Conservation (phyloP, 1,140 invertebrate genomes). For the Dufourea novaeangliae region DNA sequence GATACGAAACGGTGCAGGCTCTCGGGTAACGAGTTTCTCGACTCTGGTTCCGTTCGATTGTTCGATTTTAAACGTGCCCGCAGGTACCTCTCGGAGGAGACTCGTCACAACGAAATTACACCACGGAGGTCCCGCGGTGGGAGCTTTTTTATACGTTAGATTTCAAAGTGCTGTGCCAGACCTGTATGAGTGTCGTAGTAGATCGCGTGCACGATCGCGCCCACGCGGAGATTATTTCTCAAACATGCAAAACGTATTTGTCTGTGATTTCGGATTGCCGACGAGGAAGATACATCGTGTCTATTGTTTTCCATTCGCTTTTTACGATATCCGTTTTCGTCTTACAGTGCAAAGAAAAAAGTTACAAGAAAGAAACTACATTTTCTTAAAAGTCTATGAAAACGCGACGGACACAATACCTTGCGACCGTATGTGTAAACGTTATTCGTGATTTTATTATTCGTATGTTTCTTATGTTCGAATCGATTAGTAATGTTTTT, state of each 20-base stretch:
- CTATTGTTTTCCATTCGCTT: slow-evolving; percentile 52
- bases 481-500: neutral
- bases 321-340: slow-evolving; percentile 34
- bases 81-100: slow-evolving; percentile 12
- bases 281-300: slow-evolving; percentile 52
- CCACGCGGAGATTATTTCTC: slow-evolving; percentile 31
- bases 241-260: slow-evolving; percentile 67
- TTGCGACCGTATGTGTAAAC: slow-evolving; percentile 6
- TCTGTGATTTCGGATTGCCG: slow-evolving; percentile 75
- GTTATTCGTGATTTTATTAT: slow-evolving; percentile 35
- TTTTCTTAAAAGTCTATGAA: slow-evolving; percentile 18
- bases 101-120: slow-evolving; percentile 54
- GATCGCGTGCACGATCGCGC: neutral
- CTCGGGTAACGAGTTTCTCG: too few relatives aligned
- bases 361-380: neutral
- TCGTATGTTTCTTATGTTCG: slow-evolving; percentile 13
- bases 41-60: neutral
- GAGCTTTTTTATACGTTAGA: slow-evolving; percentile 75
- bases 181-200: slow-evolving; percentile 17
- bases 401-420: neutral
- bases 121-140: slow-evolving; percentile 37
- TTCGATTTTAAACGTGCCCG: slow-evolving; percentile 15
- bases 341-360: neutral
- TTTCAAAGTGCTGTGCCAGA: slow-evolving; percentile 77
- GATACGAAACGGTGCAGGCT: neutral